Base-by-base conservation (phyloP, 2,113 vertebrate species). In the Pimephales promelas region DNA sequence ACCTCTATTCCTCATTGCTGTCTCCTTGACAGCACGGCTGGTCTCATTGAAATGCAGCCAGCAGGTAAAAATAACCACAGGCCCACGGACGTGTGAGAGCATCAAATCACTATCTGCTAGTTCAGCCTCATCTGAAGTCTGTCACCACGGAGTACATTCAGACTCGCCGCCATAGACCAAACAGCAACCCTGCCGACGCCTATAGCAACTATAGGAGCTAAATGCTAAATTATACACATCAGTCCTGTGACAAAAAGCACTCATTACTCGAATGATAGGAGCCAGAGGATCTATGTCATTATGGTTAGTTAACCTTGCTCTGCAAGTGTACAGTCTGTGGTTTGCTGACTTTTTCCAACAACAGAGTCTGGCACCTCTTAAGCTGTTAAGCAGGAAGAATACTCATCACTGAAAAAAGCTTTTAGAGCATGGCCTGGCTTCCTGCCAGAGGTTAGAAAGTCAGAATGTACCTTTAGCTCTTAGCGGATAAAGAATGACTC, bases 31-130 rank as follows among this genome's bases (percentile, higher is more conserved):
- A 83, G 74, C 81, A 61, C 61, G 47, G 64, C 43, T 52, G 76
- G 31, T 73, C 76, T 86, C 81, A 83, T 83, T 86, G 85, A 86
- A 83, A 86, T 86, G 81, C 75, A 83, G 79, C 68, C 75, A 83
- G 85, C 61, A 45, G 81, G 76, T 86, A 86, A 86, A 86, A 86
- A 79, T 83, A 86, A 80, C 75, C 81, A 75, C 57, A 72, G 47
- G 68, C 74, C 54, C 61, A 36, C 43, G 45, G 80, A 83, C 40
- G 28, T 49, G 73, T 34, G 73, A 79, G 72, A 81, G 79, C 62
- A 75, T 86, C 79, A 77, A 71, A 71, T 81, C 71, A 18, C 52
- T 83, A 36, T 43, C 70, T 75, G 45, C 45, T 79, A 54, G 68
- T 54, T 76, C 70, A 74, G 71, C 59, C 72, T 36, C 57, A 26